Evolutionary conservation across 2,113 vertebrate species (phyloP).

Genomic region (Corythornis madagascariensis): DNA sequence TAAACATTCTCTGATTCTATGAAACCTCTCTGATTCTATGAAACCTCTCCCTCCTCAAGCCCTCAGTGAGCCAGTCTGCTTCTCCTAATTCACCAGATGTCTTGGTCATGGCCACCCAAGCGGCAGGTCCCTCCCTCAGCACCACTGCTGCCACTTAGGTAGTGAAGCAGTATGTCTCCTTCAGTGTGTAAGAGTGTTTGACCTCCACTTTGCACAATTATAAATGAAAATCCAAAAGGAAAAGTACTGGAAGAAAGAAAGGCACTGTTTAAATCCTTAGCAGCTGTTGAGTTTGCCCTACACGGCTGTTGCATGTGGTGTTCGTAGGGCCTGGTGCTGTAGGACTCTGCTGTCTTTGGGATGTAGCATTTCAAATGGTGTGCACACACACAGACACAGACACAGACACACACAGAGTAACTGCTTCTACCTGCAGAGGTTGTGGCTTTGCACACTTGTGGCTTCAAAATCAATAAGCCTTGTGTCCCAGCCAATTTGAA

Average conservation of each 20-base stretch:
- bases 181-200: not conserved
- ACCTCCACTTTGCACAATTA: not conserved
- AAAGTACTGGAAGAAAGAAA: not conserved
- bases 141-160: not conserved
- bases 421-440: not conserved
- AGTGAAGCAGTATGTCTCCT: not conserved
- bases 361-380: not conserved
- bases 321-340: not conserved
- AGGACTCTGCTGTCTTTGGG: not conserved
- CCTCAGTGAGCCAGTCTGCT: not conserved
- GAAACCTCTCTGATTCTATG: not conserved
- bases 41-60: not conserved
- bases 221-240: not conserved
- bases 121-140: not conserved
- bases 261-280: not conserved
- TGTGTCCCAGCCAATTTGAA: not conserved
- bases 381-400: not conserved
- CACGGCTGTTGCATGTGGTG: accelerated
- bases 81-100: not conserved
- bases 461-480: not conserved
- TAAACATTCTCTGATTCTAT: too few species aligned
- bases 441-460: not conserved
- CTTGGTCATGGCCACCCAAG: not conserved
- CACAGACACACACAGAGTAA: not conserved
- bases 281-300: not conserved